These are phyloP conservation scores for Microplitis deprimator DNA, from an alignment of 2,888 invertebrate species.

Conservation along the genomic window DNA sequence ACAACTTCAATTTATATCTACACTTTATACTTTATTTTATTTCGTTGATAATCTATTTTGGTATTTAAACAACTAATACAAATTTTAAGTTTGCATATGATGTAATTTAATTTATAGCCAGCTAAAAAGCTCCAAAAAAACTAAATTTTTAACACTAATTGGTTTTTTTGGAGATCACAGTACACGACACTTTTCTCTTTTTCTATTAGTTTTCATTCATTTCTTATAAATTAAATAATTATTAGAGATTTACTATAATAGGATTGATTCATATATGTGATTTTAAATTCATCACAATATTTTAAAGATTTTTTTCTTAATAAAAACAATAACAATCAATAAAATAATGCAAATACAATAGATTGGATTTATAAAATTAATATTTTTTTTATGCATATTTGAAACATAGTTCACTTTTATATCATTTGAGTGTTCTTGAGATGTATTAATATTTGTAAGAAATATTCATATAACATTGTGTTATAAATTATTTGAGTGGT, in stretches of 20 bases:
- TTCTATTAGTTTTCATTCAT: constrained; percentile 30
- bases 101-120: constrained; percentile 20
- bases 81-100: constrained; percentile 35
- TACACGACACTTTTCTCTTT: constrained; percentile 25
- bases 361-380: constrained; percentile 30
- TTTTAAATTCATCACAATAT: constrained; percentile 21
- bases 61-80: constrained; percentile 34
- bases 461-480: not conserved
- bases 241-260: constrained; percentile 13
- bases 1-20: constrained; percentile 33
- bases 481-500: no score
- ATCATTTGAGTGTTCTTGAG: constrained; percentile 25
- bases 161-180: constrained; percentile 41
- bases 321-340: constrained; percentile 7
- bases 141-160: constrained; percentile 17
- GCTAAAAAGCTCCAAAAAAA: constrained; percentile 35
- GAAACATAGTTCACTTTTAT: constrained; percentile 24
- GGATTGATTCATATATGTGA: not conserved
- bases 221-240: constrained; percentile 37
- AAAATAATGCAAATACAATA: constrained; percentile 32
- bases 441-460: not conserved
- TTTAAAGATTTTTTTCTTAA: constrained; percentile 15
- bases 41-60: constrained; percentile 41
- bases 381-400: not conserved
- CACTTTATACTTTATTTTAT: constrained; percentile 28